A percentile compares a stretch with the other conserved stretches of the same genome.
Evolutionary conservation across 2,888 invertebrate species (phyloP).

Genomic region (Catotricha subobsoleta): DNA sequence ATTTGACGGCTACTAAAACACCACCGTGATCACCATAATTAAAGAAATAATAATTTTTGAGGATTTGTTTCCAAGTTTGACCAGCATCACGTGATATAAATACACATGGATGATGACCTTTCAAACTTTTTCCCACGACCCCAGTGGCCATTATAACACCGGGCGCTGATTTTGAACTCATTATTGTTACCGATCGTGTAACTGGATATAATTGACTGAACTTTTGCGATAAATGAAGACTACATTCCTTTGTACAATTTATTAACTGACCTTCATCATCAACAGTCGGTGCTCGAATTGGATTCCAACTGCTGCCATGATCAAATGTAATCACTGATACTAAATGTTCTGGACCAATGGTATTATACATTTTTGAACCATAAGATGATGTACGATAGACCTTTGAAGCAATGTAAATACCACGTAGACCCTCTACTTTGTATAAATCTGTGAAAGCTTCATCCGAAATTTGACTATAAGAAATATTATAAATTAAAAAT

Average conservation of each 20-base stretch:
- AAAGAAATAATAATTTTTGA: slow-evolving; percentile 67
- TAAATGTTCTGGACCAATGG: slow-evolving; percentile 55
- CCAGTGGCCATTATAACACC: slow-evolving; percentile 79
- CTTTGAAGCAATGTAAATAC: slow-evolving; percentile 78
- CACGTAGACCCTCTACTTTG: slow-evolving; percentile 68
- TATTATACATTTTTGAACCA: slow-evolving; percentile 16
- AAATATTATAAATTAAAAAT: slow-evolving; percentile 7
- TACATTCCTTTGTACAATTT: slow-evolving; percentile 55
- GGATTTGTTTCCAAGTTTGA: slow-evolving; percentile 60
- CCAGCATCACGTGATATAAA: slow-evolving; percentile 70
- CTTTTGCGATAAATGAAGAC: slow-evolving; percentile 72
- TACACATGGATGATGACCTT: slow-evolving; percentile 64
- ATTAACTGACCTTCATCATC: slow-evolving; percentile 50
- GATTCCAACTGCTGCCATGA: slow-evolving; percentile 70
- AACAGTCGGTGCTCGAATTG: slow-evolving; percentile 47
- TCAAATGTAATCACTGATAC: slow-evolving; percentile 69
- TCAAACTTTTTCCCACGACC: slow-evolving; percentile 55
- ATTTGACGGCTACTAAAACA: slow-evolving; percentile 66
- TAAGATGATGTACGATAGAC: slow-evolving; percentile 36
- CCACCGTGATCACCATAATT: slow-evolving; percentile 87
- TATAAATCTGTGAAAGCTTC: slow-evolving; percentile 76
- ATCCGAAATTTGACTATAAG: slow-evolving; percentile 51
- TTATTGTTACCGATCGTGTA: slow-evolving; percentile 59
- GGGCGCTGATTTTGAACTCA: slow-evolving; percentile 73
- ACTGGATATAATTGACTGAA: slow-evolving; percentile 69